Evolutionary conservation across 2,888 invertebrate species (phyloP), one percentile per base, ranked within the genome.

Genomic region (Mesorhabditis sp.): DNA sequence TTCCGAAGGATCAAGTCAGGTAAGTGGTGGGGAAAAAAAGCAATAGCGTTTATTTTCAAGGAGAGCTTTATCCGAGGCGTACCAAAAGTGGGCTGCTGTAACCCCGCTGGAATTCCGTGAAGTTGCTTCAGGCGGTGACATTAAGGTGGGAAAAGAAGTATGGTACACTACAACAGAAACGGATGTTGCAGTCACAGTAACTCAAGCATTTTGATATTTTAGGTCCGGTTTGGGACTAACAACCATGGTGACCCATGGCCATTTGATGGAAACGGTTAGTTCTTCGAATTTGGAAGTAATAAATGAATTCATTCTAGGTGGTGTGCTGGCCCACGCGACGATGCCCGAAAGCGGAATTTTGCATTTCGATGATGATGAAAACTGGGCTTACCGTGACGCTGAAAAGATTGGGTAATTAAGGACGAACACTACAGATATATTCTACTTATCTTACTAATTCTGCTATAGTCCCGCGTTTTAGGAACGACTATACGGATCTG

Each of bases 361-460:
- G 58, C 84, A 84, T 74, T 84, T 84, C 67, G 84, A 84, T 65
- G 84, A 84, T 66, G 83, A 79, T 66, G 84, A 84, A 68, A 82
- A 83, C 62, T 84, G 84, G 84, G 79, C 76, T 15, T 83, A 79
- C 67, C 80, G 78, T 73, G 80, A 84, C 66, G 77, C 81, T 28
- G 66, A 66, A 43, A 83, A 83, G 66, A 83, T 83, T 65, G 76
- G 70, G 28, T 74, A 4, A 43, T 5, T 15, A 1, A 28, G 28
- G 28, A 28, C 28, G 28, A 28, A 28, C 28, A 28, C 28, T 28
- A 28, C 28, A 28, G 28, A 28, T 28, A 28, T 28, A 28, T 2
- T 28, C 28, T 28, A 28, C 28, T 28, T 2, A 28, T 2, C 28
- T 28, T 28, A 28, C 28, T 28, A 28, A 28, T 28, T 28, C 28